Evolutionary conservation across 2,888 invertebrate species (phyloP), one percentile per base, ranked within the genome.

Genomic region (Xestoiulus laeticollis): DNA sequence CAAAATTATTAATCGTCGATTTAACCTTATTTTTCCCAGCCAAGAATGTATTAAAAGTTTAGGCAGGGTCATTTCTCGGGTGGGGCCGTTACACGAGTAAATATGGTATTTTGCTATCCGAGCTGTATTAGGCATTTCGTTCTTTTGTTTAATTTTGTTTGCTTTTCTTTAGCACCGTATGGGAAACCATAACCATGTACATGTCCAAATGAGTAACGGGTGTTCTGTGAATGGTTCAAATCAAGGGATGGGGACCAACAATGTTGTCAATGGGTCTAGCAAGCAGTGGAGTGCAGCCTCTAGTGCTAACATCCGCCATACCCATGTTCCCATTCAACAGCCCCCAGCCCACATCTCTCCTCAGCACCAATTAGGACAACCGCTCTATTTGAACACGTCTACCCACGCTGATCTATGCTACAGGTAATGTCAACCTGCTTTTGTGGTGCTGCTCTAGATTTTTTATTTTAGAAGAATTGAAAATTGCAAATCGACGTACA

Each of bases 331-430:
- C 2, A 44, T 44, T 87, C 89, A 90, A 87, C 91, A 92, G 68
- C 92, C 91, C 90, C 92, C 91, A 91, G 93, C 88, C 91, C 91
- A 94, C 91, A 90, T 93, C 90, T 92, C 93, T 90, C 93, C 94
- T 90, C 92, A 94, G 91, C 93, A 93, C 92, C 92, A 92, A n/a
- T 90, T 93, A 85, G 94, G 94, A 6, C 94, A 94, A 90, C 94
- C 94, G 43, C 93, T 94, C 53, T 94, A 94, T 91, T 94, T 90
- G 85, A 89, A 89, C 44, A 89, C 90, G 5, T 83, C 89, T 2
- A 59, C 88, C 19, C 89, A 90, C 85, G 88, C 90, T n/a, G 90
- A 90, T 89, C 85, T 90, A 43, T 90, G n/a, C n/a, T n/a, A 90
- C 86, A 89, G 87, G 88, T 87, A 32, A 44, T n/a, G n/a, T n/a